Conservation (phyloP, 1,140 invertebrate species). For the Trichonephila clavata region DNA sequence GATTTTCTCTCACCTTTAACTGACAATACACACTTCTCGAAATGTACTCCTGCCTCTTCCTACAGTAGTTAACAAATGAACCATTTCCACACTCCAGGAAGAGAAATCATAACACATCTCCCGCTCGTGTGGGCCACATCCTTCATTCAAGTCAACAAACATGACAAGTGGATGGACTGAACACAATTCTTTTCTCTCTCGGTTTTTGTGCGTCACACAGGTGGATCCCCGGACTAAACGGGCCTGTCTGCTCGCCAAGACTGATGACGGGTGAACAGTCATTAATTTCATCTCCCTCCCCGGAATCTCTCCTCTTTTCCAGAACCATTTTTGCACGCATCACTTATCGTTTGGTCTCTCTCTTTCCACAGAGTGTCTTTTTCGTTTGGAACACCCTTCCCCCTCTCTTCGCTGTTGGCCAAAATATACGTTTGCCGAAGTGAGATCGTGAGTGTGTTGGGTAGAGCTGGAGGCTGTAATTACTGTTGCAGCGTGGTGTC, state of each 20-base stretch:
- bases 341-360: neutral
- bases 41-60: too few species aligned
- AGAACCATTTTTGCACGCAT: conserved; percentile 69
- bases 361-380: too few species aligned
- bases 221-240: conserved; percentile 9
- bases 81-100: neutral
- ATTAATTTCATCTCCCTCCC: conserved; percentile 68
- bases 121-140: neutral
- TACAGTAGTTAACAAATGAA: neutral
- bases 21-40: too few species aligned
- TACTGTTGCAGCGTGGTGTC: too few species aligned
- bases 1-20: too few species aligned
- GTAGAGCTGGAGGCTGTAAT: too few species aligned
- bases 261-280: conserved; percentile 70
- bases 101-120: neutral
- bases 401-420: too few species aligned
- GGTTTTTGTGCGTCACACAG: neutral
- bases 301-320: conserved; percentile 36
- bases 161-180: conserved; percentile 36
- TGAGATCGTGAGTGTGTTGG: too few species aligned
- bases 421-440: too few species aligned
- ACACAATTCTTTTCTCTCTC: neutral
- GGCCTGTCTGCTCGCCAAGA: conserved; percentile 58
- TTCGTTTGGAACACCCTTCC: too few species aligned
- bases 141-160: conserved; percentile 51